These are phyloP conservation scores for Ichneumoninae sp. DNA, from an alignment of 2,888 invertebrate species.

Conservation along the genomic window DNA sequence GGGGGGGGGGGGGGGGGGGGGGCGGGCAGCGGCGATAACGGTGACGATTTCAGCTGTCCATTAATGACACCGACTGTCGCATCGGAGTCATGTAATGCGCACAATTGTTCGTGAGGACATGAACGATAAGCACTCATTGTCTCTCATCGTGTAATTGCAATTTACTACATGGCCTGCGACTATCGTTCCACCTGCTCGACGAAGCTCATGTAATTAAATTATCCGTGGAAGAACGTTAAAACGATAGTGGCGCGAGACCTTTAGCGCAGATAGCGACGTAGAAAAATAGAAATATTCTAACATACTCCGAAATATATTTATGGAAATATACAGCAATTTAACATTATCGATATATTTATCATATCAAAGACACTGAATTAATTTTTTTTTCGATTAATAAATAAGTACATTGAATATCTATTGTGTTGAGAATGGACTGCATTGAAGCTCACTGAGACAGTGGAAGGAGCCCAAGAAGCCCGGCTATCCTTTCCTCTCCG, in stretches of 20 bases:
- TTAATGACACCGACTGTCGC: slow-evolving; percentile 27
- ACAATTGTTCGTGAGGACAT: neutral
- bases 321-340: neutral
- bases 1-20: slow-evolving; percentile 6
- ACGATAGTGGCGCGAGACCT: neutral
- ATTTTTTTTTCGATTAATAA: neutral
- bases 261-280: neutral
- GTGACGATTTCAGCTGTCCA: slow-evolving; percentile 43
- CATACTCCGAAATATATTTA: neutral
- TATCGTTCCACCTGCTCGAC: slow-evolving; percentile 24
- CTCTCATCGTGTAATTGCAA: slow-evolving; percentile 22
- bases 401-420: neutral
- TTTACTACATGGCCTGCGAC: neutral
- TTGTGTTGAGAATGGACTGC: neutral
- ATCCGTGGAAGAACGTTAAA: slow-evolving; percentile 18
- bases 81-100: neutral
- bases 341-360: neutral
- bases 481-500: neutral
- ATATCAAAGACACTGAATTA: neutral
- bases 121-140: slow-evolving; percentile 23
- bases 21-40: neutral
- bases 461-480: neutral
- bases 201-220: slow-evolving; percentile 31
- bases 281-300: neutral
- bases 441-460: slow-evolving; percentile 47